A percentile compares a stretch with the other conserved stretches of the same genome.
Evolutionary conservation across 2,113 vertebrate genomes (phyloP).

Genomic region (Ctenomys sociabilis): DNA sequence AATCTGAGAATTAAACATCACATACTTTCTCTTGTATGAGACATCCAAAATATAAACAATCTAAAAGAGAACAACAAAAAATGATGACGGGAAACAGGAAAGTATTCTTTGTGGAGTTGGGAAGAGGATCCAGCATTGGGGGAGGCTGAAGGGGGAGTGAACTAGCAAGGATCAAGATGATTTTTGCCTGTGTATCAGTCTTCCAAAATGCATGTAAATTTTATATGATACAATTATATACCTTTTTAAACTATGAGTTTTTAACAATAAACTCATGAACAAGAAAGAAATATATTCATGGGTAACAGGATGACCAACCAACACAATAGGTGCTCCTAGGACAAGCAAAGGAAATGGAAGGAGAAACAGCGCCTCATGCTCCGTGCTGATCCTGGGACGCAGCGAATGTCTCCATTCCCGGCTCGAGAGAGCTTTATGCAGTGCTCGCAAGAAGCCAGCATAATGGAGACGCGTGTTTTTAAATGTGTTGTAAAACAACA

Average conservation of each 20-base stretch:
- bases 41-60: neutral
- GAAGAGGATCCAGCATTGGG: neutral
- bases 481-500: neutral
- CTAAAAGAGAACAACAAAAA: neutral
- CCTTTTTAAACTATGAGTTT: neutral
- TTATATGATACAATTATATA: neutral
- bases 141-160: neutral
- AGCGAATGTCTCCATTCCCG: neutral
- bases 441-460: neutral
- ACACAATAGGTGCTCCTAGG: neutral
- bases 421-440: neutral
- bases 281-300: neutral
- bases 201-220: neutral
- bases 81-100: neutral
- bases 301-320: neutral
- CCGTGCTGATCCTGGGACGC: rapidly evolving
- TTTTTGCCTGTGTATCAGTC: no score
- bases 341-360: neutral
- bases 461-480: neutral
- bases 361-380: neutral
- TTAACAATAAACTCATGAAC: neutral
- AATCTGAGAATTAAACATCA: neutral
- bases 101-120: neutral
- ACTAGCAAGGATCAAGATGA: neutral
- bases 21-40: neutral